Evolutionary conservation across 2,113 vertebrate species (phyloP).

Genomic region (Stigmatopora nigra): DNA sequence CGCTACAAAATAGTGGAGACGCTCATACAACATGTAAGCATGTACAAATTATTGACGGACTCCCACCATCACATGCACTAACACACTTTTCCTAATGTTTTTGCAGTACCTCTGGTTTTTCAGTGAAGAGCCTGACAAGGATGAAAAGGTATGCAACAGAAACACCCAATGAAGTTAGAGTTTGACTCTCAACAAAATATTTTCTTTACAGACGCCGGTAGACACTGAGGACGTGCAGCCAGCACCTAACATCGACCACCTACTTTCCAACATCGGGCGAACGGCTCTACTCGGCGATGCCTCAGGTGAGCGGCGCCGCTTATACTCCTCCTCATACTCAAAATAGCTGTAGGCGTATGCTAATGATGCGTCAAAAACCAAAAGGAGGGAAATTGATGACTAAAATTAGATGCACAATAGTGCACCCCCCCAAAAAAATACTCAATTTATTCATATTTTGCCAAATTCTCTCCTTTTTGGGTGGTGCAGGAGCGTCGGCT

Average conservation of each 20-base stretch:
- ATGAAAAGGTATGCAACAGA: conserved; percentile 78
- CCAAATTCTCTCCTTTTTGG: conserved; percentile 34
- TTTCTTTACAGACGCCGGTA: conserved; percentile 78
- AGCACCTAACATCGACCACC: conserved; percentile 94
- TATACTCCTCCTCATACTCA: not conserved
- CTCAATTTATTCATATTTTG: too few relatives aligned
- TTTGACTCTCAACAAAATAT: not conserved
- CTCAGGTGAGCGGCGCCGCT: conserved; percentile 75
- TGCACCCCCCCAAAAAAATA: too few relatives aligned
- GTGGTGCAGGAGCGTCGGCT: conserved; percentile 27
- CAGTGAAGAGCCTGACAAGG: conserved; percentile 84
- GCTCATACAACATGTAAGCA: conserved; percentile 87
- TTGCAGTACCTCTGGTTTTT: conserved; percentile 85
- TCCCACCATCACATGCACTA: fast-evolving
- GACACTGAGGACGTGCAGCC: conserved; percentile 88
- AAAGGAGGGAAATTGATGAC: not conserved
- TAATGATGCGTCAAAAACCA: too few relatives aligned
- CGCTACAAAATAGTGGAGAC: conserved; percentile 97
- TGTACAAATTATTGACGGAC: fast-evolving
- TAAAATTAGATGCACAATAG: not conserved
- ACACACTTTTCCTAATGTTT: conserved; percentile 42
- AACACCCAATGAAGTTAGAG: not conserved
- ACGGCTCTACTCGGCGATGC: conserved; percentile 80
- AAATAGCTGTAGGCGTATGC: not conserved
- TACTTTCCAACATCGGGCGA: conserved; percentile 94